Percentiles rank a stretch among this genome's conserved stretches.
phyloP scores from a whole-genome alignment of 2,888 invertebrate species.

The Reticulitermes lucifugus region DNA sequence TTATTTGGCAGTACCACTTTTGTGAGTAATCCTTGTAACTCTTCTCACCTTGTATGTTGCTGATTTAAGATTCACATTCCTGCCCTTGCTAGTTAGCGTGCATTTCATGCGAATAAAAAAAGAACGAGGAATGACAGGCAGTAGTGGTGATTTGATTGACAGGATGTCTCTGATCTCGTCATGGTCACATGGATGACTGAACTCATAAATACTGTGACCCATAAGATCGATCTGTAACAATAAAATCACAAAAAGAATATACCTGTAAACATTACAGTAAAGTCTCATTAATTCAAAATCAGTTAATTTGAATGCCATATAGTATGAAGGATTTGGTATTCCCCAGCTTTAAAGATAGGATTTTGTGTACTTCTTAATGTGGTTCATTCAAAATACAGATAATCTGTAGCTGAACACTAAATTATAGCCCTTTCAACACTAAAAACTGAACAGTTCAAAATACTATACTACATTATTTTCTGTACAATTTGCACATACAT shows the following conservation, averaged over 20 bases:
- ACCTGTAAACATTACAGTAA: neutral
- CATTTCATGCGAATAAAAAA: slow-evolving; percentile 91
- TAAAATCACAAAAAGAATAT: slow-evolving; percentile 24
- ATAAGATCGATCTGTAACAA: slow-evolving; percentile 89
- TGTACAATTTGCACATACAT: no score
- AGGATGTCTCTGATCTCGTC: slow-evolving; percentile 82
- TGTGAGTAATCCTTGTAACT: no score
- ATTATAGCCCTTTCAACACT: no score
- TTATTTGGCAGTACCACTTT: no score
- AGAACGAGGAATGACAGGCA: slow-evolving; percentile 65
- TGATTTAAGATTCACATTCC: slow-evolving; percentile 94
- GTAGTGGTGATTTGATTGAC: slow-evolving; percentile 64
- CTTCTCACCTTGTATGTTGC: slow-evolving; percentile 89
- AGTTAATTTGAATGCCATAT: no score
- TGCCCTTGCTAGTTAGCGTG: slow-evolving; percentile 94
- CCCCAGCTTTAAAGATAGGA: no score
- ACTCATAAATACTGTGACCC: slow-evolving; percentile 95
- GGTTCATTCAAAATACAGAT: no score
- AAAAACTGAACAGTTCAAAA: no score
- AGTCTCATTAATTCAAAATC: no score
- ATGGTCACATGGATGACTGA: slow-evolving; percentile 95
- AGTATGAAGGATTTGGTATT: no score
- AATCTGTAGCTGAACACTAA: no score
- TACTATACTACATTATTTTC: neutral
- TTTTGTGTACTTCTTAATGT: no score